phyloP scores from a whole-genome alignment of 2,113 vertebrate species.

The Callionymus lyra region DNA sequence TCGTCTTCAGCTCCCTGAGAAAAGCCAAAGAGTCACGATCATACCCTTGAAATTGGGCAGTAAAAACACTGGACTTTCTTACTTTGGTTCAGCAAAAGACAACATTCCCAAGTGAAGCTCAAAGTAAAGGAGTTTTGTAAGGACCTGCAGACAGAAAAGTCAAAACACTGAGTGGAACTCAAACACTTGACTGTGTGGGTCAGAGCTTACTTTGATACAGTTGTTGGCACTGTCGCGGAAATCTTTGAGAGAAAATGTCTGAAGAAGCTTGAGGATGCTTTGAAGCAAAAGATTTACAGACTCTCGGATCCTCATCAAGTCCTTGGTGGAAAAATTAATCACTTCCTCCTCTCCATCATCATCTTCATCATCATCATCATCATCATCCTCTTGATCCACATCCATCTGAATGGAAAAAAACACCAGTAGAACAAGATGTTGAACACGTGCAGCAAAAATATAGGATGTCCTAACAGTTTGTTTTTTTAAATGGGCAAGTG shows the following conservation, averaged over 20 bases:
- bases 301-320: slow-evolving; percentile 72
- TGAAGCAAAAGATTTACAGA: slow-evolving; percentile 69
- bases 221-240: slow-evolving; percentile 69
- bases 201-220: slow-evolving; percentile 69
- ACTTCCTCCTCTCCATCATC: slow-evolving; percentile 67
- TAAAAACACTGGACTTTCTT: slow-evolving; percentile 9
- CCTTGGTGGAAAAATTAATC: slow-evolving; percentile 67
- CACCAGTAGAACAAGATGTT: no score
- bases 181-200: not conserved
- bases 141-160: slow-evolving; percentile 63
- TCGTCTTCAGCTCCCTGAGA: slow-evolving; percentile 59
- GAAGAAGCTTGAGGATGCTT: slow-evolving; percentile 76
- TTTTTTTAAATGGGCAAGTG: no score
- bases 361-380: slow-evolving; percentile 44
- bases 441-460: no score
- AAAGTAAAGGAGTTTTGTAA: slow-evolving; percentile 73
- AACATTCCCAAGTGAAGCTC: slow-evolving; percentile 68
- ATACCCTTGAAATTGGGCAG: not conserved
- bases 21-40: slow-evolving; percentile 3
- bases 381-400: slow-evolving; percentile 37
- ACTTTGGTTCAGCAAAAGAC: slow-evolving; percentile 35
- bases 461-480: no score
- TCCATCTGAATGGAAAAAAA: slow-evolving; percentile 64
- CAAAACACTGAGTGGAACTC: not conserved
- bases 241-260: slow-evolving; percentile 76